Evolutionary conservation across 2,113 vertebrate genomes (phyloP), one percentile per base, ranked within the genome.

Genomic region (Xerus inauris): DNA sequence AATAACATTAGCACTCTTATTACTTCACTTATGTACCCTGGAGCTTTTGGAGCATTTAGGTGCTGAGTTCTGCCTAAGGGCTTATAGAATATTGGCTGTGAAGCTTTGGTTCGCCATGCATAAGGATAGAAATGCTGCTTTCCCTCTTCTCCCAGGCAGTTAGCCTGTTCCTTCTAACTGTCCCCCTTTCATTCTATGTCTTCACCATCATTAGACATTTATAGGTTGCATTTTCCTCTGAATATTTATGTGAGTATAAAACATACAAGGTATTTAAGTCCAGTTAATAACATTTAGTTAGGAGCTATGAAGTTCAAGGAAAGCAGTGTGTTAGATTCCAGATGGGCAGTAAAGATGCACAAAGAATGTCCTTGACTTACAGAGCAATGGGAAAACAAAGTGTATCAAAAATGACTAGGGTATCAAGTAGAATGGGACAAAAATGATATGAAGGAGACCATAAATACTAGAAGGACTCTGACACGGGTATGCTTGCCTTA

Each of bases 181-280:
- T n/a, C 12, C 42, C 19, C 40, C 3, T 91, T 88, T 86, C 20
- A 69, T 45, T 80, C 11, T 82, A 6, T 54, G 0, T 19, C 54
- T 77, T 88, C 35, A n/a, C 28, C 19, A 51, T 79, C 77, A 79
- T 73, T 91, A 82, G 17, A 65, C n/a, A 65, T 90, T 76, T 87
- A 24, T 88, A 79, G 65, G 77, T 38, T 91, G 0, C 20, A 65
- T 89, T 89, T 87, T 76, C 13, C 80, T 90, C 75, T 95, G n/a
- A 89, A 87, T 59, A 42, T 86, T 88, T 76, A 49, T 76, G 20
- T 80, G 57, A 94, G 59, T 51, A 87, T 87, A 92, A 84, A 82
- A 95, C 20, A 75, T 9, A 91, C 80, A 75, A 73, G 35, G 72
- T 88, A 79, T 57, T 92, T 87, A 24, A 92, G 62, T 54, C 42